Conservation (phyloP, 2,888 invertebrate species). For the Macrosiphum euphorbiae region DNA sequence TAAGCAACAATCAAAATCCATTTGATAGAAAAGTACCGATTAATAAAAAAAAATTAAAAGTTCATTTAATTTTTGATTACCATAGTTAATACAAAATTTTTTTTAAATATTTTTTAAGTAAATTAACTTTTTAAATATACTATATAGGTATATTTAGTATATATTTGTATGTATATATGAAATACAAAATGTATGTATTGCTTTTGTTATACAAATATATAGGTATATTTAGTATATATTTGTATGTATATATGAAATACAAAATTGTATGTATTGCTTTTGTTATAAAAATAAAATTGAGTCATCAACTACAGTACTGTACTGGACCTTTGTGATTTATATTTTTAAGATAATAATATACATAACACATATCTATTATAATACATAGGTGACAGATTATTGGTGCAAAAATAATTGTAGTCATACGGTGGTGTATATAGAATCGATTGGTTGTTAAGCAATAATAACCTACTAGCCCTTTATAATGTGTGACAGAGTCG, state of each 20-base stretch:
- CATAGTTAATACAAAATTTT: too few relatives aligned
- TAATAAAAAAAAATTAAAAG: too few relatives aligned
- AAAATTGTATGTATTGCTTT: neutral
- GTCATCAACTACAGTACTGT: neutral
- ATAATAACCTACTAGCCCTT: neutral
- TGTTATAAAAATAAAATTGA: neutral
- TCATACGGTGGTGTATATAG: neutral
- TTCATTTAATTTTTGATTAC: too few relatives aligned
- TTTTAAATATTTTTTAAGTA: too few relatives aligned
- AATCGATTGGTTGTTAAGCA: neutral
- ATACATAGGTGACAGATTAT: neutral
- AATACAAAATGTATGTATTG: neutral
- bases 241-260: too few relatives aligned
- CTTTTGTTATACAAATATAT: neutral
- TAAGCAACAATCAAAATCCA: neutral
- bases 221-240: too few relatives aligned
- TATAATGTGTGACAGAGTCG: neutral
- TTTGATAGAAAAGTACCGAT: neutral
- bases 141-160: too few relatives aligned
- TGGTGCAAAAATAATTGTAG: neutral
- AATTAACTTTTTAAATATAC: too few relatives aligned
- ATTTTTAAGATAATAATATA: neutral
- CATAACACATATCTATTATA: neutral
- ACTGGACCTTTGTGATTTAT: neutral
- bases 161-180: too few relatives aligned